These are phyloP conservation scores for Arge pagana DNA, from an alignment of 2,888 invertebrate genomes.

Conservation along the genomic window DNA sequence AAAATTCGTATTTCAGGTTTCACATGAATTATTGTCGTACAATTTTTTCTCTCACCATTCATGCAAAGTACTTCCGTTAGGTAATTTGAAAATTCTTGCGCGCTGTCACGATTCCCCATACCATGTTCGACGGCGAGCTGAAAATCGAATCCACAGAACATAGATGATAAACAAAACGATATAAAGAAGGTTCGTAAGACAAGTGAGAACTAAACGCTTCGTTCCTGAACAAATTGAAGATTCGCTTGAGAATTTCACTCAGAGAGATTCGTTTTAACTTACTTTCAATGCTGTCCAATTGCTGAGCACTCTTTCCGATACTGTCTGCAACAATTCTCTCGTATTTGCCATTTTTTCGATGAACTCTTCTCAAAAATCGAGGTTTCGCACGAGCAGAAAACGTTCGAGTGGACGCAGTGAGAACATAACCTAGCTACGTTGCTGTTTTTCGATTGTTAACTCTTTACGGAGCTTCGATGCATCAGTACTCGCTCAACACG, in stretches of 20 bases:
- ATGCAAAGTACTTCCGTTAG: constrained; percentile 44
- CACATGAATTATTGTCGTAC: neutral
- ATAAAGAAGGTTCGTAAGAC: neutral
- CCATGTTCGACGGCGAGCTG: constrained; percentile 50
- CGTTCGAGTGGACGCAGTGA: too few species aligned
- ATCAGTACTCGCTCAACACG: too few species aligned
- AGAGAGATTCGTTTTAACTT: too few species aligned
- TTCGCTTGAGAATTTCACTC: too few species aligned
- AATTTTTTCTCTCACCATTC: constrained; percentile 41
- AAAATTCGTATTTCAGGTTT: neutral
- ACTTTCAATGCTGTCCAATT: constrained; percentile 53
- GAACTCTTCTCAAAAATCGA: too few species aligned
- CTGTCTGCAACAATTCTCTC: constrained; percentile 37
- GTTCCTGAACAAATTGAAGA: too few species aligned
- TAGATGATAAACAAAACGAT: neutral
- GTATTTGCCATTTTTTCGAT: constrained; percentile 35
- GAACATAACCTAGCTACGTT: too few species aligned
- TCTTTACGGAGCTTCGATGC: too few species aligned
- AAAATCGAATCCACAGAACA: constrained; percentile 12
- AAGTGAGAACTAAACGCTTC: too few species aligned
- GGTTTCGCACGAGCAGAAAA: too few species aligned
- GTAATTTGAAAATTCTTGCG: constrained; percentile 43
- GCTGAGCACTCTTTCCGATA: constrained; percentile 50
- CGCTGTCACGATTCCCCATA: constrained; percentile 46
- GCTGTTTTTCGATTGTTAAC: too few species aligned